These are phyloP conservation scores for Dryas iulia DNA, from an alignment of 1,140 invertebrate genomes.

Conservation along the genomic window DNA sequence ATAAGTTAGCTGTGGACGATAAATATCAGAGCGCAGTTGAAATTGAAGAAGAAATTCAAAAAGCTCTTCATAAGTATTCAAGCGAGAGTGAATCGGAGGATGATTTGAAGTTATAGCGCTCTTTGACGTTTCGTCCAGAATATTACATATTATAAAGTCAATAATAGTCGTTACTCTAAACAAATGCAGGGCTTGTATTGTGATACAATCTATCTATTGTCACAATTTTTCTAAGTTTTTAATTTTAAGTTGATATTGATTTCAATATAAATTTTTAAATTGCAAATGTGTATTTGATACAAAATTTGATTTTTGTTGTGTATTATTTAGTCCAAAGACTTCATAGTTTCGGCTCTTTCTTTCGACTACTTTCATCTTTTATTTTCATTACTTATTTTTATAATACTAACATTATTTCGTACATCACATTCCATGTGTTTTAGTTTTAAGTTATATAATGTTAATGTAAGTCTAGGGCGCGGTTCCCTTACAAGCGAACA, in stretches of 20 bases:
- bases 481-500: slow-evolving; percentile 1
- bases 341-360: slow-evolving; percentile 21
- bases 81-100: slow-evolving; percentile 71
- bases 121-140: slow-evolving; percentile 47
- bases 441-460: slow-evolving; percentile 14
- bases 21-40: slow-evolving; percentile 66
- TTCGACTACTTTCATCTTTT: not conserved
- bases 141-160: slow-evolving; percentile 52
- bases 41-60: slow-evolving; percentile 69
- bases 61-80: slow-evolving; percentile 57
- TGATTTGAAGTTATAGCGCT: slow-evolving; percentile 63
- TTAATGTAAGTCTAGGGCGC: slow-evolving; percentile 3
- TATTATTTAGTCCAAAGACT: slow-evolving; percentile 42
- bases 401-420: slow-evolving; percentile 5
- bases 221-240: slow-evolving; percentile 48
- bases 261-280: slow-evolving; percentile 1
- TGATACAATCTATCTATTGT: slow-evolving; percentile 48
- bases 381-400: not conserved
- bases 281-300: slow-evolving; percentile 10
- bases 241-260: not conserved
- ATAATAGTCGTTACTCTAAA: slow-evolving; percentile 21
- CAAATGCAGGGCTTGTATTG: slow-evolving; percentile 50
- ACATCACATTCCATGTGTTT: slow-evolving; percentile 32
- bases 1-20: slow-evolving; percentile 67
- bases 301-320: slow-evolving; percentile 20